phyloP scores from a whole-genome alignment of 2,113 vertebrate genomes.

The Ailurus styani region DNA sequence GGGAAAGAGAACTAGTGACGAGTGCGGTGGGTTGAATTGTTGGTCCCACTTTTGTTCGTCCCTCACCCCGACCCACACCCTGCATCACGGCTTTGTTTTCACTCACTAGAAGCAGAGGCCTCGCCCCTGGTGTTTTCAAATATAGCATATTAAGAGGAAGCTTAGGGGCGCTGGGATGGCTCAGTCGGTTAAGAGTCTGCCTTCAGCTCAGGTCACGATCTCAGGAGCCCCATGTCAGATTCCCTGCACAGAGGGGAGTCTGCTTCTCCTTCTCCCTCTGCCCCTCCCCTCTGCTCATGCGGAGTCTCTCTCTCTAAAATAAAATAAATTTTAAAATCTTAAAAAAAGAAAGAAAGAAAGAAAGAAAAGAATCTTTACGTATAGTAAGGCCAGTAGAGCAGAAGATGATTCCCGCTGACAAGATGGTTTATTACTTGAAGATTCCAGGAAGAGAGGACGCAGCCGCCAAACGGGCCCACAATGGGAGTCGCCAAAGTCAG shows the following conservation, averaged over 20 bases:
- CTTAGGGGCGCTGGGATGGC: neutral
- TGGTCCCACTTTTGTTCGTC: neutral
- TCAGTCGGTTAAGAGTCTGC: neutral
- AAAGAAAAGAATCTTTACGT: neutral
- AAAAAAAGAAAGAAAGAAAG: too few species aligned
- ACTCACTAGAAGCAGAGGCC: neutral
- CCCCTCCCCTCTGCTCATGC: neutral
- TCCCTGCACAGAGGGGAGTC: neutral
- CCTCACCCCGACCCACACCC: neutral
- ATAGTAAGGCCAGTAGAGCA: neutral
- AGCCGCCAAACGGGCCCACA: neutral
- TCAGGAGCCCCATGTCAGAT: neutral
- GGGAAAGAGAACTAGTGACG: neutral
- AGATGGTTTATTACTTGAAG: neutral
- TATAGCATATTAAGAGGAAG: neutral
- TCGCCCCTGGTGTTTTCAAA: neutral
- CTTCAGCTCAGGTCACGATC: neutral
- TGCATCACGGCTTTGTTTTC: neutral
- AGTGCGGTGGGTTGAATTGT: neutral
- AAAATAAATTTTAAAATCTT: neutral
- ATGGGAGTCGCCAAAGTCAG: too few species aligned
- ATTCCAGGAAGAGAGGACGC: neutral
- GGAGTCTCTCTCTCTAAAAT: neutral
- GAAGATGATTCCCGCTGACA: neutral
- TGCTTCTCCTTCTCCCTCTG: neutral